These are phyloP conservation scores for Mirounga angustirostris DNA, from an alignment of 2,113 vertebrate species.

Conservation along the genomic window DNA sequence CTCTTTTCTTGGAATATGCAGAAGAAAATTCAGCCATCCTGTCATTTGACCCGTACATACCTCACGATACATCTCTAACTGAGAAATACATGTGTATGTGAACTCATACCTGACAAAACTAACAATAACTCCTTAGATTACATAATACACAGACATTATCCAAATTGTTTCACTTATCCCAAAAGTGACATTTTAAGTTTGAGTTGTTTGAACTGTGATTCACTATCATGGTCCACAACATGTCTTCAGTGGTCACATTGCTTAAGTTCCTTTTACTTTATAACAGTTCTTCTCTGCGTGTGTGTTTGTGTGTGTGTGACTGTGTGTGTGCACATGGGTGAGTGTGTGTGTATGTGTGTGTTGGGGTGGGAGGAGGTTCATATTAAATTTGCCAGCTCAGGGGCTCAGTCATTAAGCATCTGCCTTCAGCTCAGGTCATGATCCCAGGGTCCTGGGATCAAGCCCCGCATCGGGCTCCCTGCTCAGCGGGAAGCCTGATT, in stretches of 20 bases:
- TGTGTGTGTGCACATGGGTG: not conserved
- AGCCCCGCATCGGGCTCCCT: too few relatives aligned
- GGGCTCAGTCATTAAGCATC: too few relatives aligned
- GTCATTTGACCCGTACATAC: not conserved
- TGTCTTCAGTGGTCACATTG: not conserved
- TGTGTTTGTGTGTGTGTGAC: not conserved
- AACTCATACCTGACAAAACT: not conserved
- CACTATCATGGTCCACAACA: not conserved
- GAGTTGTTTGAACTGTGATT: not conserved
- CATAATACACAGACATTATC: not conserved
- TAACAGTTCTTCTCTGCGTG: not conserved
- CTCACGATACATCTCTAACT: not conserved
- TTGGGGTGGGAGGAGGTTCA: not conserved
- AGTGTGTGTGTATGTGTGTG: not conserved
- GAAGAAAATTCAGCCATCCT: not conserved
- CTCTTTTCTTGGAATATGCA: slow-evolving; percentile 2
- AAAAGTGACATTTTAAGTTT: slow-evolving; percentile 9
- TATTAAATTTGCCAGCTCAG: not conserved
- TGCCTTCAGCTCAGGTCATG: too few relatives aligned
- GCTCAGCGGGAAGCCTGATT: too few relatives aligned
- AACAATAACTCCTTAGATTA: not conserved
- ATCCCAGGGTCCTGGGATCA: too few relatives aligned
- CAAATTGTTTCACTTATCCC: not conserved
- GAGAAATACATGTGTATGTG: not conserved
- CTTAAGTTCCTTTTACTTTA: not conserved